A percentile compares a stretch with the other conserved stretches of the same genome.
Evolutionary conservation across 2,113 vertebrate genomes (phyloP).

Genomic region (Lagenorhynchus albirostris): DNA sequence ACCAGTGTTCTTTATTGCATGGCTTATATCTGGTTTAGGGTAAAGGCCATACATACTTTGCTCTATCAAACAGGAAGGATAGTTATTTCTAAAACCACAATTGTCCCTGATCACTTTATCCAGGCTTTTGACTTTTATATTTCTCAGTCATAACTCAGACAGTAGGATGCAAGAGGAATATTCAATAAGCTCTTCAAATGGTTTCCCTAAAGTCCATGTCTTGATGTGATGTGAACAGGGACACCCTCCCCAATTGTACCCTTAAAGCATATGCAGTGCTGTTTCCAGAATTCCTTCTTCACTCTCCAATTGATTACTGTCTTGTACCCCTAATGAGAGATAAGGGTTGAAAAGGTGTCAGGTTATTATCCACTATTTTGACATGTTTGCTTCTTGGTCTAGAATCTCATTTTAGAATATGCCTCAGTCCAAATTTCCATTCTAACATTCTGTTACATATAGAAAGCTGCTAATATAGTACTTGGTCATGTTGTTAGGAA

Average conservation of each 20-base stretch:
- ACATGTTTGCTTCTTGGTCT: not conserved
- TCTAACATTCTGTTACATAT: not conserved
- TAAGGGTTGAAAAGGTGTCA: not conserved
- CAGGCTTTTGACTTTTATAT: not conserved
- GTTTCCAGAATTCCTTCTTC: not conserved
- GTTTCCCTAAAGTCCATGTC: not conserved
- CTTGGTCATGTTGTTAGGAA: not conserved
- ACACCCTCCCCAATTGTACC: fast-evolving
- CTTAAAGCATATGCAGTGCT: too few species aligned
- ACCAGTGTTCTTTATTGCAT: not conserved
- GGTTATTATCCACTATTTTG: not conserved
- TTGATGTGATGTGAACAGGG: not conserved
- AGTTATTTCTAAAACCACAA: not conserved
- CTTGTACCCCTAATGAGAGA: not conserved
- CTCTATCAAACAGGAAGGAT: not conserved
- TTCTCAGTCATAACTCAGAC: not conserved
- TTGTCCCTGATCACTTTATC: not conserved
- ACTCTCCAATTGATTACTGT: not conserved
- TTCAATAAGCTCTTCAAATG: not conserved
- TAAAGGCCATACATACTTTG: not conserved
- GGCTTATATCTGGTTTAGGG: not conserved
- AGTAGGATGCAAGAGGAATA: not conserved
- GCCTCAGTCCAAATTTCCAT: not conserved
- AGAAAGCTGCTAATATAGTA: not conserved
- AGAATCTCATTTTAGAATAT: not conserved